These are phyloP conservation scores for Nomia melanderi DNA, from an alignment of 1,140 invertebrate genomes.

Conservation along the genomic window DNA sequence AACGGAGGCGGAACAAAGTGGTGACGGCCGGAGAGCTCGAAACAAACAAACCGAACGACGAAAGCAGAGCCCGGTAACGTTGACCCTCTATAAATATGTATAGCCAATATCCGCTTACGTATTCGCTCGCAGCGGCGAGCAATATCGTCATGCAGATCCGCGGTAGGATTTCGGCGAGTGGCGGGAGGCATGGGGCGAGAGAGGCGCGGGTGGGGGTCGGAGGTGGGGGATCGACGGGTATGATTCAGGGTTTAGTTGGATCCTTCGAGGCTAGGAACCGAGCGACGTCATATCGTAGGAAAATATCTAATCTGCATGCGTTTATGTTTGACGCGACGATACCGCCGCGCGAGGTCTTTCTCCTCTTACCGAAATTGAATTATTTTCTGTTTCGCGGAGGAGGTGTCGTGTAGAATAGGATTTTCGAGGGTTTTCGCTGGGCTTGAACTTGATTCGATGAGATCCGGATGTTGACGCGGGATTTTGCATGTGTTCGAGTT, in stretches of 20 bases:
- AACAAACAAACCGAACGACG: constrained; percentile 56
- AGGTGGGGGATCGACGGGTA: constrained; percentile 17
- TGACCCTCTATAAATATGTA: constrained; percentile 75
- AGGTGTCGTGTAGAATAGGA: no score
- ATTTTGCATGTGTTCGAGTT: no score
- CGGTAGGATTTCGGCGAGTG: constrained; percentile 37
- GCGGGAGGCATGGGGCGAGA: no score
- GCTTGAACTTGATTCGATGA: no score
- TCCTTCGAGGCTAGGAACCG: constrained; percentile 65
- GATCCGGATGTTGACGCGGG: no score
- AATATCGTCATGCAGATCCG: constrained; percentile 72
- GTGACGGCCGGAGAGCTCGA: constrained; percentile 34
- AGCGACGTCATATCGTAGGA: constrained; percentile 66
- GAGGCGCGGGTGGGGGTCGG: not conserved
- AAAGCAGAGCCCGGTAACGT: constrained; percentile 45
- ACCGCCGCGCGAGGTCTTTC: constrained; percentile 45
- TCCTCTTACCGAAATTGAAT: constrained; percentile 53
- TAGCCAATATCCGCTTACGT: constrained; percentile 77
- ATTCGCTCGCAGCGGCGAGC: constrained; percentile 70
- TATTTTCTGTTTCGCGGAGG: not conserved
- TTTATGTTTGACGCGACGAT: constrained; percentile 74
- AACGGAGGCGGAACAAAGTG: constrained; percentile 47
- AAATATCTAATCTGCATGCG: constrained; percentile 77
- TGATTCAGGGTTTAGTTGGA: constrained; percentile 44
- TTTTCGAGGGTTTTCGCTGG: no score